Percentiles rank a stretch among this genome's conserved stretches.
These are phyloP conservation scores for Macrostomum cliftonense DNA, from an alignment of 2,888 invertebrate genomes.

Conservation along the genomic window DNA sequence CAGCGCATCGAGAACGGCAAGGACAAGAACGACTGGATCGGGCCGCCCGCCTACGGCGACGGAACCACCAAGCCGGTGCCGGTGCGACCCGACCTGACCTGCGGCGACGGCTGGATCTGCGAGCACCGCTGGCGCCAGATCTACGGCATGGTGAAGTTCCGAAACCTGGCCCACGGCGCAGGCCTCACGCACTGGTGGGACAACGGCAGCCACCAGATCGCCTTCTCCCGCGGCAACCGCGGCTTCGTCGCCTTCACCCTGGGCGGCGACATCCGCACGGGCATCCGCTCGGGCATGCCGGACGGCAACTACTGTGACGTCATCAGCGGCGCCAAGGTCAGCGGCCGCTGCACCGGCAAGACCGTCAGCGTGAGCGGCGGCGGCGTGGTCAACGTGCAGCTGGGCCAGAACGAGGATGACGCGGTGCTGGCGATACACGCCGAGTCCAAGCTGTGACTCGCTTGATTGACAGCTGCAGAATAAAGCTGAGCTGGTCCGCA, in stretches of 20 bases:
- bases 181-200: conserved; percentile 20
- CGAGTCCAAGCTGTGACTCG: neutral
- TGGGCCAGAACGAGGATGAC: neutral
- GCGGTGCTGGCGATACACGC: neutral
- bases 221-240: conserved; percentile 26
- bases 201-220: conserved; percentile 22
- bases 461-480: too few relatives aligned
- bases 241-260: conserved; percentile 28
- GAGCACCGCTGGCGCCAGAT: conserved; percentile 12
- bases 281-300: conserved; percentile 26
- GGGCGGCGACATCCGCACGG: conserved; percentile 28
- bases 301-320: conserved; percentile 32
- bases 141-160: neutral
- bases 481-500: too few relatives aligned
- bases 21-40: conserved; percentile 16
- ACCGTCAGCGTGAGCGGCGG: conserved; percentile 21
- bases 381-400: conserved; percentile 39
- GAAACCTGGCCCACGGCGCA: neutral
- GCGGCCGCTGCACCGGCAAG: conserved; percentile 16
- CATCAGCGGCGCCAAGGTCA: conserved; percentile 19
- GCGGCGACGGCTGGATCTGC: conserved; percentile 18
- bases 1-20: too few relatives aligned
- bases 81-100: conserved; percentile 15
- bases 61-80: conserved; percentile 16
- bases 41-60: conserved; percentile 19